Conservation (phyloP, 1,140 invertebrate species). For the Calycopis cecrops region DNA sequence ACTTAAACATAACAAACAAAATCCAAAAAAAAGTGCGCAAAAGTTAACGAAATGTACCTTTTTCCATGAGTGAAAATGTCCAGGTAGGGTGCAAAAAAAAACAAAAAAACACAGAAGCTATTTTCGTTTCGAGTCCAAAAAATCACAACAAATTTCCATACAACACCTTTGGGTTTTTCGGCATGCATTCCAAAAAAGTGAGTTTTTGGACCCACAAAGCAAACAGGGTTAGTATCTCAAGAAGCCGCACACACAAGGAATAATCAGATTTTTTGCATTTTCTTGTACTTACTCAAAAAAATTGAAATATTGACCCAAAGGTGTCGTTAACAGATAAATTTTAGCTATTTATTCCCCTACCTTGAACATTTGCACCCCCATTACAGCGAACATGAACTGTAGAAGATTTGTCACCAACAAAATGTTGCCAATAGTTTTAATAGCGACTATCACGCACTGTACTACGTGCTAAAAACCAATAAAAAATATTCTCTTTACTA, state of each 20-base stretch:
- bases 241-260: conserved; percentile 66
- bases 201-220: conserved; percentile 66
- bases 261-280: conserved; percentile 52
- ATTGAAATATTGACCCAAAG: conserved; percentile 63
- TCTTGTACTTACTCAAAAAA: conserved; percentile 15
- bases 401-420: conserved; percentile 99
- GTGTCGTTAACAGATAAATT: conserved; percentile 53
- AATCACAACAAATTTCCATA: conserved; percentile 48
- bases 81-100: conserved; percentile 56
- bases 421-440: conserved; percentile 99
- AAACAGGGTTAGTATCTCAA: conserved; percentile 53
- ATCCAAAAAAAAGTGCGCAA: conserved; percentile 16
- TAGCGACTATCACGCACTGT: conserved; percentile 98
- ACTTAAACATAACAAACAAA: conserved; percentile 45
- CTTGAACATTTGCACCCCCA: conserved; percentile 99
- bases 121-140: conserved; percentile 63
- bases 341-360: conserved; percentile 76
- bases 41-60: conserved; percentile 38
- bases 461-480: conserved; percentile 91
- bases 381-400: conserved; percentile 99
- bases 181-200: conserved; percentile 43
- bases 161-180: conserved; percentile 69
- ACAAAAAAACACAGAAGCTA: conserved; percentile 62
- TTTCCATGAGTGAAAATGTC: conserved; percentile 64
- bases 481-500: conserved; percentile 43